phyloP scores from a whole-genome alignment of 2,113 vertebrate species.

The Carlito syrichta region DNA sequence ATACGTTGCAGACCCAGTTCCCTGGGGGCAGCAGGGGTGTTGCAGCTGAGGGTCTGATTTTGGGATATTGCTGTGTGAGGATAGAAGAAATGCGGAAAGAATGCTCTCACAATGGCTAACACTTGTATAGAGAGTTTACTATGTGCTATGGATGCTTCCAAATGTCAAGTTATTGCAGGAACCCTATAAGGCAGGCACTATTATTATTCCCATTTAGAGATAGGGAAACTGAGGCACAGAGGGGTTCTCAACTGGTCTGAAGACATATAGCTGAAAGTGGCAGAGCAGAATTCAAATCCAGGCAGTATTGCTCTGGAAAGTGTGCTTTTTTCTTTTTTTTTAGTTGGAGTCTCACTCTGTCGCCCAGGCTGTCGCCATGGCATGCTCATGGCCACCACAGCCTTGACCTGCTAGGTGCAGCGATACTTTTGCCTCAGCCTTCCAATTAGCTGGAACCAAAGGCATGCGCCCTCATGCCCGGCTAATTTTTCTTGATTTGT shows the following conservation, averaged over 20 bases:
- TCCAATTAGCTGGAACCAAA: too few species aligned
- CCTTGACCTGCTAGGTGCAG: too few species aligned
- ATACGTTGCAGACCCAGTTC: not conserved
- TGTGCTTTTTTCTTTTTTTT: too few species aligned
- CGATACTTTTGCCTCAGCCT: too few species aligned
- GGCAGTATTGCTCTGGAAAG: not conserved
- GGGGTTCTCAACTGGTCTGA: not conserved
- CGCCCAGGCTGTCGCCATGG: too few species aligned
- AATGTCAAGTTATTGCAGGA: too few species aligned
- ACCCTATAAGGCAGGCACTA: rapidly evolving
- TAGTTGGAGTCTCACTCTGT: too few species aligned
- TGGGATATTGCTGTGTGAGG: not conserved
- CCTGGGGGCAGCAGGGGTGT: not conserved
- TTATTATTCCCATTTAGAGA: not conserved
- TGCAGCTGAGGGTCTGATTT: not conserved
- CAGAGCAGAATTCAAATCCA: not conserved
- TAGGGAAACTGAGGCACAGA: not conserved
- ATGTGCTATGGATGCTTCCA: too few species aligned
- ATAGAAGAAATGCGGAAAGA: not conserved
- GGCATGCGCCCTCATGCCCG: too few species aligned
- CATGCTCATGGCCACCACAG: too few species aligned
- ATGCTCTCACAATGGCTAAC: rapidly evolving
- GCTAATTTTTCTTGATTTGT: too few species aligned
- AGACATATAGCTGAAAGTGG: not conserved
- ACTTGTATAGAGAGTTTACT: too few species aligned